Evolutionary conservation across 2,113 vertebrate species (phyloP), one percentile per base, ranked within the genome.

Genomic region (Etheostoma spectabile): DNA sequence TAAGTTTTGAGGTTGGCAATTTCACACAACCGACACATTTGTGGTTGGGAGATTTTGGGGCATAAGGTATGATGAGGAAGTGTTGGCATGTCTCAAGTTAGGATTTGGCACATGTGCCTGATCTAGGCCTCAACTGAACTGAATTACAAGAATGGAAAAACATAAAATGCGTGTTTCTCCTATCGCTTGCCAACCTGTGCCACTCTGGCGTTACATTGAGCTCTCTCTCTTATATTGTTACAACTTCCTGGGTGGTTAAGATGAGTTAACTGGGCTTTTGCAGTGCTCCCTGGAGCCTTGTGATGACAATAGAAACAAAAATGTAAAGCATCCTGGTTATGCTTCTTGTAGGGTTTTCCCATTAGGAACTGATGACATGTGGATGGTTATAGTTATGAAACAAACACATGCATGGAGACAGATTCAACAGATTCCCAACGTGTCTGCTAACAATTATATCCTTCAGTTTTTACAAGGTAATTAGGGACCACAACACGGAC

Each of bases 381-480:
- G 62, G 53, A 75, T 65, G 79, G 71, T 76, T 63, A 27, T 59
- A 53, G n/a, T 82, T 70, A 81, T 75, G 51, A 75, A 79, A 65
- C 13, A 86, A 70, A 80, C 57, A 30, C 45, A 60, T 48, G 51
- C 61, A 59, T 56, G 45, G 61, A 27, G 78, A n/a, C n/a, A 46
- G 55, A 83, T 67, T 86, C 80, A 65, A 74, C 74, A 68, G 79
- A n/a, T n/a, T 86, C 56, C 35, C 62, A 76, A 72, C 73, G n/a
- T n/a, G 64, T 91, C 88, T 94, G 91, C 91, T 93, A n/a, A 92
- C 82, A 86, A n/a, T 59, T 75, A 78, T 46, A 85, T 89, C 74
- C 21, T 80, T 84, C 60, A 80, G 71, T 84, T 87, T 56, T 81
- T 76, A 76, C 46, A 57, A 74, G 84, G 70, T 71, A 65, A 27